These are phyloP conservation scores for Burhinus oedicnemus DNA, from an alignment of 2,113 vertebrate species.

Conservation along the genomic window DNA sequence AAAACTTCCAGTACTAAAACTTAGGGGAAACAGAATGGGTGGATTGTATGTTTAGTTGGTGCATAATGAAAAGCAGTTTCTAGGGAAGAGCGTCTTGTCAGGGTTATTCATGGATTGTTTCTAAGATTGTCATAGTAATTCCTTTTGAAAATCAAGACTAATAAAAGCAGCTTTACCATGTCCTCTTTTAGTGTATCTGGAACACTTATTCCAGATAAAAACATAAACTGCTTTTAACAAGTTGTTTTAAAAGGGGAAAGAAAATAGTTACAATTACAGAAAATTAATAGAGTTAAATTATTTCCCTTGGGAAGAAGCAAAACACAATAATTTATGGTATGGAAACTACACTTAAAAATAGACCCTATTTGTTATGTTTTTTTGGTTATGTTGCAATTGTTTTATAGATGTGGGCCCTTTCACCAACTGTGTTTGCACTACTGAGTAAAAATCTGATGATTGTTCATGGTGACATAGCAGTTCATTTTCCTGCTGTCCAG, in stretches of 20 bases:
- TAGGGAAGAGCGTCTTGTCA: not conserved
- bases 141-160: not conserved
- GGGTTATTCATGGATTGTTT: not conserved
- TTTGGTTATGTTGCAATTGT: not conserved
- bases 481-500: slow-evolving; percentile 92
- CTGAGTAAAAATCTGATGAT: slow-evolving; percentile 94
- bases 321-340: not conserved
- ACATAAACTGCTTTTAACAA: not conserved
- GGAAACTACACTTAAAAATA: not conserved
- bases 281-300: not conserved
- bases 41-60: not conserved
- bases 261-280: not conserved
- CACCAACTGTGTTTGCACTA: slow-evolving; percentile 94
- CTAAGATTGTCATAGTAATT: not conserved
- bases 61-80: not conserved
- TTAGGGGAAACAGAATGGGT: not conserved
- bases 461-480: slow-evolving; percentile 89
- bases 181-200: not conserved
- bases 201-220: not conserved
- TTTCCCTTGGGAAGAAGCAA: not conserved
- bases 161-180: not conserved
- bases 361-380: not conserved
- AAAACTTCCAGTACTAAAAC: not conserved
- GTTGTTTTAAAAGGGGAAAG: not conserved
- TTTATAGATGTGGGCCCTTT: slow-evolving; percentile 97